phyloP scores from a whole-genome alignment of 2,888 invertebrate genomes.

The Neria commutata region DNA sequence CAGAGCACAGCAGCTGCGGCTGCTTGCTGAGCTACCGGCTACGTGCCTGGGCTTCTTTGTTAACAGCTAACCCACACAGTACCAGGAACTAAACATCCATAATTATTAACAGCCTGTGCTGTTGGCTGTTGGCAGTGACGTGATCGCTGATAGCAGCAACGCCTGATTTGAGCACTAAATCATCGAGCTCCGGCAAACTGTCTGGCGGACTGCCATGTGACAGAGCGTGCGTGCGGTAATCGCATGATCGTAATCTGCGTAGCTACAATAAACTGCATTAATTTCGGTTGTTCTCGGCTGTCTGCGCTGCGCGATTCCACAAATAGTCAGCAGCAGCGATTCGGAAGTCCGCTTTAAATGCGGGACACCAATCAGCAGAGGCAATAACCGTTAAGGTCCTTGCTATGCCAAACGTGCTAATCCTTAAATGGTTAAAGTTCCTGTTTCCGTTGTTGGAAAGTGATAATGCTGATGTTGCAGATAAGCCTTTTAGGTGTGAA shows the following conservation, averaged over 20 bases:
- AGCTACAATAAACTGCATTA: slow-evolving; percentile 43
- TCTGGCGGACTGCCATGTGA: no score
- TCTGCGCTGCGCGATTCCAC: neutral
- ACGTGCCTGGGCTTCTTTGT: no score
- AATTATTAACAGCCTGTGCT: no score
- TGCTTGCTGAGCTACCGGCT: neutral
- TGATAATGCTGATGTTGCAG: slow-evolving; percentile 15
- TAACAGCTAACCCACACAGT: no score
- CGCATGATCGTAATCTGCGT: slow-evolving; percentile 47
- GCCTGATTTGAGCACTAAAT: no score
- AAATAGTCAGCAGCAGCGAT: no score
- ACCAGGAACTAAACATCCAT: slow-evolving; percentile 49
- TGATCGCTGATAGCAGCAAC: no score
- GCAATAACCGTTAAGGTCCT: slow-evolving; percentile 33
- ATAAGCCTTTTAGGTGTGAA: slow-evolving; percentile 45
- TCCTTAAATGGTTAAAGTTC: no score
- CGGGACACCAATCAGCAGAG: slow-evolving; percentile 17
- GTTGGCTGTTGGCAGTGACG: no score
- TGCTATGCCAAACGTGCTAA: slow-evolving; percentile 37
- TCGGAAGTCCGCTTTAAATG: slow-evolving; percentile 25
- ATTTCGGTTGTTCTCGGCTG: slow-evolving; percentile 33
- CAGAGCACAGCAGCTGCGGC: neutral
- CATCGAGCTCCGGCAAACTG: no score
- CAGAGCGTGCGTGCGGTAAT: slow-evolving; percentile 43
- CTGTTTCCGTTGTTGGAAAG: neutral